phyloP scores from a whole-genome alignment of 2,888 invertebrate species.

The Rotaria magnacalcarata region DNA sequence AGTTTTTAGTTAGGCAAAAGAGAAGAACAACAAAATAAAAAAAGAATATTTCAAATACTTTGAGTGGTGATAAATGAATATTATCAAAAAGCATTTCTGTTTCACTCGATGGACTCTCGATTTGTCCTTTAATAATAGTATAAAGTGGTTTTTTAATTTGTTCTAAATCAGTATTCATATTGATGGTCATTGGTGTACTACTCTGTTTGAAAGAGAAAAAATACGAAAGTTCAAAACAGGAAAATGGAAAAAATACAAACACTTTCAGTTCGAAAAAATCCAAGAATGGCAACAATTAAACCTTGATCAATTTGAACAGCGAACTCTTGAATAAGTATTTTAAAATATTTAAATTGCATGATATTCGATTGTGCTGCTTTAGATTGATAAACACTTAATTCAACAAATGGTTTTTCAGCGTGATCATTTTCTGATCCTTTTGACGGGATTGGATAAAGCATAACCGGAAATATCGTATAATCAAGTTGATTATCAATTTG shows the following conservation, averaged over 20 bases:
- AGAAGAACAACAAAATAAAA: too few relatives aligned
- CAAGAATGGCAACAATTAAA: slow-evolving; percentile 79
- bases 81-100: slow-evolving; percentile 86
- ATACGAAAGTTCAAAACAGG: background rate
- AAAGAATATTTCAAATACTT: slow-evolving; percentile 54
- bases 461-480: slow-evolving; percentile 75
- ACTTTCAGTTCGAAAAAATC: slow-evolving; percentile 68
- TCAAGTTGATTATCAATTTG: slow-evolving; percentile 82
- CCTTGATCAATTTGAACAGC: slow-evolving; percentile 87
- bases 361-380: slow-evolving; percentile 37
- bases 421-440: slow-evolving; percentile 59
- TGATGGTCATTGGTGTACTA: background rate
- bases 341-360: slow-evolving; percentile 69
- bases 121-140: slow-evolving; percentile 5
- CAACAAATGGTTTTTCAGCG: slow-evolving; percentile 42
- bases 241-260: background rate
- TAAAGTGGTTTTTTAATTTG: background rate
- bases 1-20: background rate
- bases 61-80: slow-evolving; percentile 81
- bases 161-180: slow-evolving; percentile 31
- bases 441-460: slow-evolving; percentile 36
- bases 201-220: background rate
- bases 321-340: slow-evolving; percentile 83
- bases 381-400: slow-evolving; percentile 38
- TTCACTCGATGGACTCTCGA: background rate